phyloP scores from a whole-genome alignment of 2,797 vertebrate genomes.

The Taeniopygia guttata region DNA sequence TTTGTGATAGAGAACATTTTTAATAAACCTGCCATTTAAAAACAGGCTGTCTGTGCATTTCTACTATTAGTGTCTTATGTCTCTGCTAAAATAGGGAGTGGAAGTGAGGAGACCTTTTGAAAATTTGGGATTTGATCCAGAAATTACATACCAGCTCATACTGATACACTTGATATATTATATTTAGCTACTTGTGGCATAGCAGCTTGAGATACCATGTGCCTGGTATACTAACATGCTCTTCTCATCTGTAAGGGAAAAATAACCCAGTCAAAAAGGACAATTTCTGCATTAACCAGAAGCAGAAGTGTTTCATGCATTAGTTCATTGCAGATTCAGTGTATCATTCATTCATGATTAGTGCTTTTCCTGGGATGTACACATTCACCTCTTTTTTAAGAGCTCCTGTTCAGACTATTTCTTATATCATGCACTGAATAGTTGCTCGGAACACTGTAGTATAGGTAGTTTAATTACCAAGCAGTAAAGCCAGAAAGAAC shows the following conservation, averaged over 20 bases:
- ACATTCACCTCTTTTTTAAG: background rate
- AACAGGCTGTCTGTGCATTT: background rate
- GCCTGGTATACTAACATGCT: background rate
- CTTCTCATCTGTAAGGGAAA: background rate
- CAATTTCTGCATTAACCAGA: background rate
- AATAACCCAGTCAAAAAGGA: background rate
- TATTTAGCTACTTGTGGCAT: background rate
- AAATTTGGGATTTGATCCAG: background rate
- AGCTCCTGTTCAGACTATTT: background rate
- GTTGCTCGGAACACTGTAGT: background rate
- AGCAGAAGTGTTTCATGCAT: background rate
- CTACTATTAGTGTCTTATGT: background rate
- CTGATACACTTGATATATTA: background rate
- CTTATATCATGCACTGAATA: background rate
- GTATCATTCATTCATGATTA: background rate
- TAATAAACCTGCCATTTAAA: conserved; percentile 65
- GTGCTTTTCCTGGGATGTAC: background rate
- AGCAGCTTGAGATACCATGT: background rate
- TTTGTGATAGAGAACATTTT: conserved; percentile 61
- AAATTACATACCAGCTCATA: background rate
- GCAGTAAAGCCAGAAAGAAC: background rate
- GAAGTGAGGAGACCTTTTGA: background rate
- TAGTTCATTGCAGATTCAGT: background rate
- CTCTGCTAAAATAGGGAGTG: background rate
- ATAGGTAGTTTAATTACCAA: background rate